Evolutionary conservation across 2,797 vertebrate genomes (phyloP).

Genomic region (Percopsis omiscomaycus): DNA sequence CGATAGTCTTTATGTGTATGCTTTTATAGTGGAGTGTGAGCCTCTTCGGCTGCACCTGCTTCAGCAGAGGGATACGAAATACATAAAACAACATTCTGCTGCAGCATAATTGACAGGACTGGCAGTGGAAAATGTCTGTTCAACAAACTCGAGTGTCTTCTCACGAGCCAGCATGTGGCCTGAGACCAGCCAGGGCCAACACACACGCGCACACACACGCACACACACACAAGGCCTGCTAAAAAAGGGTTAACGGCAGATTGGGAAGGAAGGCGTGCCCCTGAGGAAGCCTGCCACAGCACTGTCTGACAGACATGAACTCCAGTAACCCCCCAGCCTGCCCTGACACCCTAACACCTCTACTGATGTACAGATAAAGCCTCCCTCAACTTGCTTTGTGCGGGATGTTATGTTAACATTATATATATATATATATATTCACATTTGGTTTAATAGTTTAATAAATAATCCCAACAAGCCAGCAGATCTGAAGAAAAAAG

Average conservation of each 20-base stretch:
- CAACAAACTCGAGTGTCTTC: too few relatives aligned
- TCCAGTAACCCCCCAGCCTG: constrained; percentile 60
- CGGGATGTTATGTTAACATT: background rate
- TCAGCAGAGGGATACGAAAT: constrained; percentile 12
- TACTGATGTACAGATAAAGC: constrained; percentile 31
- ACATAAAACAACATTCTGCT: constrained; percentile 2
- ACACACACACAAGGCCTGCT: too few relatives aligned
- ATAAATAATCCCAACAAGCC: background rate
- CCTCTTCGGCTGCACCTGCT: constrained; percentile 7
- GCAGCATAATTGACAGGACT: constrained; percentile 23
- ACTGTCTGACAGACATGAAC: constrained; percentile 65
- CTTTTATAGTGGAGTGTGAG: background rate
- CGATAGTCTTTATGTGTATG: background rate
- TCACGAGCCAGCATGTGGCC: too few relatives aligned
- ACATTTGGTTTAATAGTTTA: background rate
- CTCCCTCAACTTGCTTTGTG: constrained; percentile 8
- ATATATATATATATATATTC: too few relatives aligned
- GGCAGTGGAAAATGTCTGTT: background rate
- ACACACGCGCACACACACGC: too few relatives aligned
- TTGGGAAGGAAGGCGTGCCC: constrained; percentile 55
- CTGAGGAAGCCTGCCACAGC: constrained; percentile 50
- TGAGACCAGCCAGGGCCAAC: too few relatives aligned
- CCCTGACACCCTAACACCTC: background rate
- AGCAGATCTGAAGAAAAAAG: too few relatives aligned
- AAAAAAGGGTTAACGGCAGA: constrained; percentile 54